phyloP scores from a whole-genome alignment of 2,797 vertebrate genomes.

The Notolabrus celidotus region DNA sequence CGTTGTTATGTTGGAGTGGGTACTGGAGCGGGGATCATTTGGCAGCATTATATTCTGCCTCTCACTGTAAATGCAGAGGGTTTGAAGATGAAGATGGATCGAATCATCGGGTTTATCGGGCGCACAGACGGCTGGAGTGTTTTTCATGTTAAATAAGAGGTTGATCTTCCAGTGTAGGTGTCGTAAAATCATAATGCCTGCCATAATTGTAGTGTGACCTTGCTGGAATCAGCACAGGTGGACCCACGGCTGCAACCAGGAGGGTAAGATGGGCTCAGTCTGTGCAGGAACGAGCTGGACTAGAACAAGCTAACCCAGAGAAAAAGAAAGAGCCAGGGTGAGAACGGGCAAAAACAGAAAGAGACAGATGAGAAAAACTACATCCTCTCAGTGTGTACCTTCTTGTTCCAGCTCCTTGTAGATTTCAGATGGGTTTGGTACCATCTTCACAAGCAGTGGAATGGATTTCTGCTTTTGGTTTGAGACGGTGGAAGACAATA shows the following conservation, averaged over 20 bases:
- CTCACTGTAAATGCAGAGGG: background rate
- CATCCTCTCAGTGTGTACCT: background rate
- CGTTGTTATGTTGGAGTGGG: background rate
- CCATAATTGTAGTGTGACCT: conserved; percentile 4
- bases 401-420: background rate
- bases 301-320: conserved; percentile 35
- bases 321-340: background rate
- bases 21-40: conserved; percentile 11
- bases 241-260: background rate
- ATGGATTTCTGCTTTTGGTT: too few species aligned
- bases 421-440: background rate
- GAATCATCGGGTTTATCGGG: conserved; percentile 14
- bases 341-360: background rate
- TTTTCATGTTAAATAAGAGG: conserved; percentile 5
- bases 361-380: conserved; percentile 3
- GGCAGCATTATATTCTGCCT: background rate
- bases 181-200: background rate
- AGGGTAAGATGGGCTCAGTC: background rate
- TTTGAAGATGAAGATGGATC: conserved; percentile 25
- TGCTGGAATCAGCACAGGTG: background rate
- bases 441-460: too few species aligned
- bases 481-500: too few species aligned
- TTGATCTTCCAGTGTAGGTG: background rate
- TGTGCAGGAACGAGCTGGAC: conserved; percentile 7
- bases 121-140: background rate